Evolutionary conservation across 2,797 vertebrate genomes (phyloP).

Genomic region (Sebastes cheni): DNA sequence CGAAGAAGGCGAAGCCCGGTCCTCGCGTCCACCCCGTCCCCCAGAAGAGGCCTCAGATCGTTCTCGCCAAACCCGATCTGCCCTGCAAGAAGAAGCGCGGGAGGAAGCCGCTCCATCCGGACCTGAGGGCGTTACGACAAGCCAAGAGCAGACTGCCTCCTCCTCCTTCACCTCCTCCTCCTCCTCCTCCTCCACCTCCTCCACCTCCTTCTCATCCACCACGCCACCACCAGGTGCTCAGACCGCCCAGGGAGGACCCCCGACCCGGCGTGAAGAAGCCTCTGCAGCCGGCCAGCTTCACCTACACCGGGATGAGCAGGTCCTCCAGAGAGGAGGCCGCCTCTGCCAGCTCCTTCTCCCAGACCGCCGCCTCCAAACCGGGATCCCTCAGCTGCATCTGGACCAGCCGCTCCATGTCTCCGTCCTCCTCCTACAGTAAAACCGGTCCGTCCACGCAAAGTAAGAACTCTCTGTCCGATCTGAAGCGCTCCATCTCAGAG

Average conservation of each 20-base stretch:
- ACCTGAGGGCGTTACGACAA: constrained; percentile 85
- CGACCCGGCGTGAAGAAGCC: constrained; percentile 76
- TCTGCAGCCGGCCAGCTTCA: constrained; percentile 82
- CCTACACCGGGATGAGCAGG: constrained; percentile 75
- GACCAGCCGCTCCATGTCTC: constrained; percentile 49
- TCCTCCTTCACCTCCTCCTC: neutral
- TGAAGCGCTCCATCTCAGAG: constrained; percentile 56
- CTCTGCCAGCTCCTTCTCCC: constrained; percentile 61
- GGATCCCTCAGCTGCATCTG: constrained; percentile 57
- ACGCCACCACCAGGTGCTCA: constrained; percentile 82
- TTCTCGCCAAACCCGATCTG: constrained; percentile 87
- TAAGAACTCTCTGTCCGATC: constrained; percentile 56
- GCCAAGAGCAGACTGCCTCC: constrained; percentile 60
- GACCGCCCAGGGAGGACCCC: constrained; percentile 66
- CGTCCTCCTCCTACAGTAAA: constrained; percentile 52
- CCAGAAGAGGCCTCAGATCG: constrained; percentile 91
- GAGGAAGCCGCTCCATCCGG: constrained; percentile 88
- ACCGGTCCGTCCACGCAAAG: constrained; percentile 25
- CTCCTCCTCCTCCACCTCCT: neutral
- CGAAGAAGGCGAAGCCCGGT: constrained; percentile 83
- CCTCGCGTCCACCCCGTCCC: constrained; percentile 85
- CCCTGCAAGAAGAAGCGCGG: constrained; percentile 87
- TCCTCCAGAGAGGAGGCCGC: constrained; percentile 50
- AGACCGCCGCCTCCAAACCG: constrained; percentile 38
- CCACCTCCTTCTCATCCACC: neutral